A percentile compares a stretch with the other conserved stretches of the same genome.
These are phyloP conservation scores for Abrostola triplasia DNA, from an alignment of 2,888 invertebrate genomes.

Conservation along the genomic window DNA sequence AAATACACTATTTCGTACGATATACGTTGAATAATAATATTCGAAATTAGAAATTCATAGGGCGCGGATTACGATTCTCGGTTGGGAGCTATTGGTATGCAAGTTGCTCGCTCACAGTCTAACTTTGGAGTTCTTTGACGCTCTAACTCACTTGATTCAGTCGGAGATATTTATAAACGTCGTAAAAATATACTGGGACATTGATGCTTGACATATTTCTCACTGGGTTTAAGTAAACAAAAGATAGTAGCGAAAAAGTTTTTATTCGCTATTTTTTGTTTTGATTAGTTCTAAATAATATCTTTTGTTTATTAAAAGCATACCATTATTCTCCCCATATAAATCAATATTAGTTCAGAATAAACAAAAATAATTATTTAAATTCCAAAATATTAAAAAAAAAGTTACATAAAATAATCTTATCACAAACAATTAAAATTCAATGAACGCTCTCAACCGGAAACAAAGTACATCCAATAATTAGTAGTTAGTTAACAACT, in stretches of 20 bases:
- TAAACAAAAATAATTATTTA: too few species aligned
- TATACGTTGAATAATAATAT: constrained; percentile 42
- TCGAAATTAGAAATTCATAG: constrained; percentile 66
- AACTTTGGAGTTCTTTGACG: constrained; percentile 56
- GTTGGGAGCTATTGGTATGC: constrained; percentile 66
- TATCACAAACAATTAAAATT: constrained; percentile 15
- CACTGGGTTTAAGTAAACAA: constrained; percentile 42
- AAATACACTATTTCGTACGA: constrained; percentile 29
- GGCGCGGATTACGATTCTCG: constrained; percentile 62
- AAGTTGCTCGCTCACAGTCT: constrained; percentile 49
- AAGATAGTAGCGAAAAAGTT: constrained; percentile 7
- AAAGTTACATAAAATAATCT: neutral
- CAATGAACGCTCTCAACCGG: constrained; percentile 19
- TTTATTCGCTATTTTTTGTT: neutral
- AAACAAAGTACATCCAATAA: constrained; percentile 48
- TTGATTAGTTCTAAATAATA: neutral
- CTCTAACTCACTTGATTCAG: constrained; percentile 59
- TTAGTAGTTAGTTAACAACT: constrained; percentile 63
- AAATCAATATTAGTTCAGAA: too few species aligned
- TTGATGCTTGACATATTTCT: constrained; percentile 45
- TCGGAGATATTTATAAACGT: constrained; percentile 63
- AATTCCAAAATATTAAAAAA: neutral
- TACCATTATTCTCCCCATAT: too few species aligned
- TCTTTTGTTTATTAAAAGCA: too few species aligned
- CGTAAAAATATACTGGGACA: constrained; percentile 59